Base-by-base conservation (phyloP, 2,888 invertebrate species). In the Drosophila paranaensis region DNA sequence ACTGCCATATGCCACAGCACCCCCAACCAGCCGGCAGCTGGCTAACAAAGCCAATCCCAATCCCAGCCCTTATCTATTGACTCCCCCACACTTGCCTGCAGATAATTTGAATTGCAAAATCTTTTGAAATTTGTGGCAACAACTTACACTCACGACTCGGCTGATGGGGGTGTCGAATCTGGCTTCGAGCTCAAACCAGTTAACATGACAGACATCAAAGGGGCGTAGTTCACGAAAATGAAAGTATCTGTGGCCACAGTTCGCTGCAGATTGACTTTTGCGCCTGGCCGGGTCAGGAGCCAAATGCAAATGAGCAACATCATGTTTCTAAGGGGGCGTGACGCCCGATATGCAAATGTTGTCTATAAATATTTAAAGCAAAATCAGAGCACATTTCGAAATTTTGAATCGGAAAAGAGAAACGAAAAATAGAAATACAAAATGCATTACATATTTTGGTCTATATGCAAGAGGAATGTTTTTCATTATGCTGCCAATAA, bases 31-130 rank as follows among this genome's bases (percentile, higher is more conserved):
- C 45, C 45, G 53, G 46, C 53, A 37, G 45, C 33, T 62, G 53
- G 53, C n/a, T 13, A 25, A 14, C 51, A 37, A 51, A 3, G 14
- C 35, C 16, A 8, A 5, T 0, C 14, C 10, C 8, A n/a, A 1
- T 14, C 25, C 14, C 27, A 16, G 6, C 3, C 14, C 27, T n/a
- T 3, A 27, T 10, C 46, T 27, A 16, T 20, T 39, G 50, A 6
- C 3, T 3, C 45, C 48, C 35, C 45, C 50, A 50, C 50, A 50
- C 13, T 30, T 25, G 53, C n/a, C 13, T 3, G 45, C 50, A 50
- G 55, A 33, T 80, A 73, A 83, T 83, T 86, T 86, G 77, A 86
- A 83, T 86, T 83, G 83, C 83, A 79, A 83, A 86, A 79, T 65
- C 48, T 55, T 48, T 51, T 35, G 48, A 65, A 65, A 70, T 46